Evolutionary conservation across 2,113 vertebrate species (phyloP), one percentile per base, ranked within the genome.

Genomic region (Myotis yumanensis): DNA sequence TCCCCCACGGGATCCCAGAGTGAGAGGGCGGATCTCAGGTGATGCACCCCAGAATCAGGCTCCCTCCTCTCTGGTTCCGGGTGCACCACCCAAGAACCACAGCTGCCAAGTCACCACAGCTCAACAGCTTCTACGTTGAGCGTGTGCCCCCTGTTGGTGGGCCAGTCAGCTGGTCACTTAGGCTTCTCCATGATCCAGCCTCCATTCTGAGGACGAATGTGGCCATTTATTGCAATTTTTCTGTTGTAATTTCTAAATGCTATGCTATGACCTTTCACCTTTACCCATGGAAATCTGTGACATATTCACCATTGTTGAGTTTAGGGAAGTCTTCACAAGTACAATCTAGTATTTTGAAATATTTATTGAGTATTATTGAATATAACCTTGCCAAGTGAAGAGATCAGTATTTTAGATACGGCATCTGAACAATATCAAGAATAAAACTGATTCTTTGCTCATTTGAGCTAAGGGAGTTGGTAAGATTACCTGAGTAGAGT

Each of bases 181-280:
- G 25, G 25, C 59, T 87, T 96, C 72, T 93, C 91, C 6, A 0
- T 43, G 90, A 90, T 40, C 77, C 40, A 57, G 11, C 76, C 52
- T 86, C 15, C 82, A 0, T 80, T 57, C 83, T 88, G 54, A 2
- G 95, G 86, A 94, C 83, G 86, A 94, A 90, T 69, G 66, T 75
- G 76, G 35, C 87, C 35, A 20, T 88, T 97, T 95, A 64, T 84
- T 75, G 1, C 48, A 1, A 40, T 68, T 86, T 86, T 91, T 95
- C 92, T 96, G 3, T 83, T 66, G 69, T 57, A 57, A 20, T 30
- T 96, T 96, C 94, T 83, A 94, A 4, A 79, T 11, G 16, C 86
- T 86, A 2, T 66, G 7, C 90, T 95, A 17, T 96, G 94, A 77
- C 95, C 77, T 76, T 95, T 94, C 80, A 93, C 85, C 92, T 69